These are phyloP conservation scores for Panthera tigris DNA, from an alignment of 2,113 vertebrate genomes.

Conservation along the genomic window DNA sequence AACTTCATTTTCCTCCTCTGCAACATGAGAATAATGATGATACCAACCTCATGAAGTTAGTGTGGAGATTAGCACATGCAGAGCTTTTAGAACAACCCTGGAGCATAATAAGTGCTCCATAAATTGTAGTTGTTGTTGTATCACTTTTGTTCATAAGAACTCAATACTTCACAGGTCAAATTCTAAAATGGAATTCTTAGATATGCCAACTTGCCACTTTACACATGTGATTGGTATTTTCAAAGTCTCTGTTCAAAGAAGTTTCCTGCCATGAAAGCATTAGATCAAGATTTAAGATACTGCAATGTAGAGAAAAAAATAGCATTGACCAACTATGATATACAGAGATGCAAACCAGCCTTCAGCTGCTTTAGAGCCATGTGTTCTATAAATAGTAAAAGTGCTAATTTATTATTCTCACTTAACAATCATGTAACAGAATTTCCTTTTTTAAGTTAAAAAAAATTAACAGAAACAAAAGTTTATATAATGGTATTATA, in stretches of 20 bases:
- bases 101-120: neutral
- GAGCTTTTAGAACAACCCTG: constrained; percentile 10
- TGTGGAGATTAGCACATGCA: neutral
- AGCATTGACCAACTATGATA: neutral
- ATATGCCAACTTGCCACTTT: neutral
- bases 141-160: neutral
- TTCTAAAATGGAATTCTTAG: constrained; percentile 25
- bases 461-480: constrained; percentile 53
- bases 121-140: neutral
- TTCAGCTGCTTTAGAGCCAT: constrained; percentile 1
- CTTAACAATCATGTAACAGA: constrained; percentile 11
- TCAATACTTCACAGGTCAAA: neutral
- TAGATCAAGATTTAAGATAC: neutral
- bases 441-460: constrained; percentile 68
- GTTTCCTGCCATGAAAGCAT: constrained; percentile 5
- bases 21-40: neutral
- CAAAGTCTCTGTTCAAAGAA: constrained; percentile 18
- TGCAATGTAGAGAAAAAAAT: neutral
- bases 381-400: constrained; percentile 57
- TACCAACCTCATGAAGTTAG: neutral
- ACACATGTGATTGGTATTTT: constrained; percentile 21
- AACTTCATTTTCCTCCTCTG: neutral
- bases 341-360: constrained; percentile 48
- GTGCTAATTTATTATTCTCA: constrained; percentile 56
- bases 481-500: neutral